phyloP scores from a whole-genome alignment of 2,888 invertebrate genomes.

The Xestia rhomboidea region DNA sequence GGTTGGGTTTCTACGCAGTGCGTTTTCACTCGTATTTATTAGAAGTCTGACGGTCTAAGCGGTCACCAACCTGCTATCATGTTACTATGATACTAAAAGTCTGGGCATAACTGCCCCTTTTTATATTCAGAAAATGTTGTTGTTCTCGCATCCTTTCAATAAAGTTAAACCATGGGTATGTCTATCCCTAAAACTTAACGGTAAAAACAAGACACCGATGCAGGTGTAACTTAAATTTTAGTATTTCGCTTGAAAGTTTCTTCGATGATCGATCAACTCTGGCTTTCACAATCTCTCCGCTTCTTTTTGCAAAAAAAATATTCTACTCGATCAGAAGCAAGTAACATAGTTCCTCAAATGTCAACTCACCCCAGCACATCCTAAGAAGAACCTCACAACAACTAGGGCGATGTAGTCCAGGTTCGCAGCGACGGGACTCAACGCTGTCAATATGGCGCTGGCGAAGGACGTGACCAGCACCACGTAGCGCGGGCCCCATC shows the following conservation, averaged over 20 bases:
- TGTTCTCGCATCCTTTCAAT: background rate
- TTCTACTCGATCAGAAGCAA: background rate
- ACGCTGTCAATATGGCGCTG: conserved; percentile 90
- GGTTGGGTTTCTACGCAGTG: conserved; percentile 42
- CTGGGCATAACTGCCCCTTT: background rate
- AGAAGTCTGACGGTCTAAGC: conserved; percentile 30
- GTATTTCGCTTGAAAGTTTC: background rate
- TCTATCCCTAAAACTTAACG: background rate
- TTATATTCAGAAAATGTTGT: background rate
- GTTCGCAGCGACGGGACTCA: conserved; percentile 91
- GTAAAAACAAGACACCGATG: background rate
- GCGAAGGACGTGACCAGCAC: conserved; percentile 89
- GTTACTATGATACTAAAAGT: conserved; percentile 11
- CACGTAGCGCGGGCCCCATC: conserved; percentile 91
- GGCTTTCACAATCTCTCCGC: background rate
- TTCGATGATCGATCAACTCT: background rate
- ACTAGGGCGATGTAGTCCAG: conserved; percentile 90
- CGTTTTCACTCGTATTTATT: conserved; percentile 49
- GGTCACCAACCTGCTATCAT: conserved; percentile 44
- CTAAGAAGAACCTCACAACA: conserved; percentile 90
- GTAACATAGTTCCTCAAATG: background rate
- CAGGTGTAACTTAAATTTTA: background rate
- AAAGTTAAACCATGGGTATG: background rate
- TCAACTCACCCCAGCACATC: conserved; percentile 91
- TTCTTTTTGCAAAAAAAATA: background rate